Conservation (phyloP, 2,113 vertebrate species). For the Coryphaenoides rupestris region DNA sequence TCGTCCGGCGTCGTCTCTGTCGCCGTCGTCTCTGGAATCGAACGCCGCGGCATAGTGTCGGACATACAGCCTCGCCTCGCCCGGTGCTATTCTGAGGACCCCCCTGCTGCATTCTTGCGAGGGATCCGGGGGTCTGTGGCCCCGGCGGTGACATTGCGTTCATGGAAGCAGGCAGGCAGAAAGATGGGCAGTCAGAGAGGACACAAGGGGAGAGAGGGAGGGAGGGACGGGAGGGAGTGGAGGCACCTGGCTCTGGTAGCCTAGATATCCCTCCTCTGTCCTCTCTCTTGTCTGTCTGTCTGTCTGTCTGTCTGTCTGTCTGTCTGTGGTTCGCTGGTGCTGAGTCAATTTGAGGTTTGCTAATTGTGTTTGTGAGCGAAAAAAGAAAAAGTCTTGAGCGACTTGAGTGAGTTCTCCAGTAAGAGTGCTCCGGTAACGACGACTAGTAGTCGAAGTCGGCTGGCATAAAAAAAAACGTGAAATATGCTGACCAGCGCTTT, state of each 20-base stretch:
- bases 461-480: no score
- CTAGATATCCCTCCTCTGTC: conserved; percentile 30
- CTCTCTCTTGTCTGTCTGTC: background rate
- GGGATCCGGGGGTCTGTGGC: conserved; percentile 42
- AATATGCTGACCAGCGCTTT: no score
- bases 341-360: no score
- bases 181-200: conserved; percentile 34
- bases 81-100: conserved; percentile 55
- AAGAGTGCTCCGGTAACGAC: no score
- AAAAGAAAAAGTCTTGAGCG: no score
- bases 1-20: no score
- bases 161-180: conserved; percentile 29
- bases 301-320: background rate
- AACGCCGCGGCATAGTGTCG: conserved; percentile 49
- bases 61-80: conserved; percentile 43
- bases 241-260: conserved; percentile 12
- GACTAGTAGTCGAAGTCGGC: no score
- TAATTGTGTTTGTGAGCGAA: no score
- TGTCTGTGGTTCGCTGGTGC: background rate
- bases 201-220: conserved; percentile 16
- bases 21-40: conserved; percentile 42
- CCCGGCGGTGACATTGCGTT: conserved; percentile 47
- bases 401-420: no score
- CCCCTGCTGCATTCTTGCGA: conserved; percentile 35
- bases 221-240: conserved; percentile 8